Base-by-base conservation (phyloP, 2,888 invertebrate species). In the Andrena dorsata region DNA sequence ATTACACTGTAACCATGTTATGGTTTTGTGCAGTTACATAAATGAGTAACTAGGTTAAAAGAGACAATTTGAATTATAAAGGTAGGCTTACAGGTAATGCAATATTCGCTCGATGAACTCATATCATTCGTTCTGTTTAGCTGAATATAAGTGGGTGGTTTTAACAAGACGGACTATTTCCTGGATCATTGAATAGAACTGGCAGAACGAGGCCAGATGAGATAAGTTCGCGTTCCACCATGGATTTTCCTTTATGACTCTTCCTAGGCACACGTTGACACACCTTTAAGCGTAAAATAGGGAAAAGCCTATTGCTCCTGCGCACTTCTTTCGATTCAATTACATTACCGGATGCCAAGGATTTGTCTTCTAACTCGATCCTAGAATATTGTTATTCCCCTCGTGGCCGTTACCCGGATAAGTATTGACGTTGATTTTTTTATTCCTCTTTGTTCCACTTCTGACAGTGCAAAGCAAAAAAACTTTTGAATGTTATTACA, bases 281-380 rank as follows among this genome's bases (percentile, higher is more conserved):
- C 64, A 47, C 65, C 35, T 58, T 72, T 63, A 74, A 71, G 68
- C 53, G 61, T 8, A 26, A 74, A 47, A 63, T 72, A 75, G 68
- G 75, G 63, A 64, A 64, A 47, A 30, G 64, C 32, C 32, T 41
- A 51, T 70, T 41, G 60, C 63, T 73, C 10, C 56, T 53, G 20
- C 30, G n/a, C 35, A 32, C 60, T 69, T 65, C 53, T 76, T 63
- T 71, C 83, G 80, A 80, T 87, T 88, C 87, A 87, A 87, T 87
- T 87, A 87, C 87, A 87, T 87, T 87, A 87, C 75, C 41, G 71
- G 75, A 76, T 47, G 58, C 77, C 79, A 63, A 56, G 69, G 76
- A 87, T 72, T 58, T 61, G 76, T 81, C 70, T 69, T 69, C 51
- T 47, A 28, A 41, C 63, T 32, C 41, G 60, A 71, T 76, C 61